These are phyloP conservation scores for Haliclona indistincta DNA, from an alignment of 37 sponge, comb jelly and placozoan species.

Conservation along the genomic window DNA sequence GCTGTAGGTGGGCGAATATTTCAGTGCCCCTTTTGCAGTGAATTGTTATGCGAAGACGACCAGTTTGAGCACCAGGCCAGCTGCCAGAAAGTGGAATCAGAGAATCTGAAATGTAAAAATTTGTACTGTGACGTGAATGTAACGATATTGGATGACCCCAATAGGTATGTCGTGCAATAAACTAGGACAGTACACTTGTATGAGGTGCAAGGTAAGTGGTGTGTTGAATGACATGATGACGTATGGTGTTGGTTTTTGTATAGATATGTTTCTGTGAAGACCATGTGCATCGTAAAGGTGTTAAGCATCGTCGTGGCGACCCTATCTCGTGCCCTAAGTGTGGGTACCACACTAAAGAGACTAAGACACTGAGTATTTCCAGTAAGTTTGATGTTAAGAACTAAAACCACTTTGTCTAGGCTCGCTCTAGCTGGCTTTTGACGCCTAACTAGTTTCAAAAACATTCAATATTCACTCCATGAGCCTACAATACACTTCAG, in stretches of 20 bases:
- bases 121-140: too few species aligned
- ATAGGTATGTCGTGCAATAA: conserved; percentile 93
- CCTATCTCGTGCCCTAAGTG: conserved; percentile 96
- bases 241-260: neutral
- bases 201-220: conserved; percentile 80
- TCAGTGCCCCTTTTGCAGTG: conserved; percentile 88
- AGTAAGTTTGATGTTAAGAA: too few species aligned
- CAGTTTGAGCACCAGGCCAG: conserved; percentile 99
- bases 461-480: too few species aligned
- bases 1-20: conserved; percentile 89
- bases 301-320: conserved; percentile 73
- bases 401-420: too few species aligned
- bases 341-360: conserved; percentile 87
- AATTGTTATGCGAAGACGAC: conserved; percentile 95
- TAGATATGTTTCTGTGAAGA: conserved; percentile 94
- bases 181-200: conserved; percentile 88
- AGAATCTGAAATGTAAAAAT: conserved; percentile 89
- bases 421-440: too few species aligned
- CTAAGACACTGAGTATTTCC: conserved; percentile 92
- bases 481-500: too few species aligned
- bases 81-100: conserved; percentile 92
- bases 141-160: too few species aligned
- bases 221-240: neutral
- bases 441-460: too few species aligned
- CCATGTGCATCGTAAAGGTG: conserved; percentile 95